Base-by-base conservation (phyloP, 2,888 invertebrate genomes). In the Pachymerium ferrugineum region DNA sequence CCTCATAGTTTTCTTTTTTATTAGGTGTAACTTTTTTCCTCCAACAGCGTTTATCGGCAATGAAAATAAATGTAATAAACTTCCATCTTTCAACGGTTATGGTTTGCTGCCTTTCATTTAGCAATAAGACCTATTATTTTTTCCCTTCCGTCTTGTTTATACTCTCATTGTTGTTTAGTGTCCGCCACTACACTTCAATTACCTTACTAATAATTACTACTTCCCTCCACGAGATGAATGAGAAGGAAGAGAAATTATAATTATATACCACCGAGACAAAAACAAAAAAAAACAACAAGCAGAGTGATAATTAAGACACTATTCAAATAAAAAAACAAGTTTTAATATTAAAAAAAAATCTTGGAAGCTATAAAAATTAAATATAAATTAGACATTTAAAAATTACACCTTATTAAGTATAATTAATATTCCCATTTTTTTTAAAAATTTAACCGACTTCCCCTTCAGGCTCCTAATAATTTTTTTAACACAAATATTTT, bases 101-200 rank as follows among this genome's bases (percentile, higher is more conserved):
- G n/a, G 14, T 38, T 38, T 16, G 16, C 3, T 38, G 38, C 38
- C 38, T 16, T 25, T 62, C 12, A 62, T 1, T 25, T 14, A 62
- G 8, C 25, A n/a, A n/a, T n/a, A 22, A 47, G n/a, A 62, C 28
- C 25, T 28, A 62, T 62, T 62, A 25, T 62, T 62, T 62, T 38
- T 38, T 12, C 5, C 6, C 28, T 62, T 62, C 62, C 62, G 62
- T 62, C 62, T 25, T 62, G 62, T 62, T n/a, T 62, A 14, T 62
- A 62, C 28, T 28, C 25, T 62, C 14, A 28, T 12, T 14, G 12
- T 16, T n/a, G n/a, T 22, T 47, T 47, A 47, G 47, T 62, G 62
- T 62, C 62, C 62, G 62, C 62, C 62, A 62, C 28, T 62, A 62
- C 62, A 62, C 62, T 62, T 62, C 62, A 62, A 62, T 62, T 62